phyloP scores from a whole-genome alignment of 2,797 vertebrate genomes.

The Mergus octosetaceus region DNA sequence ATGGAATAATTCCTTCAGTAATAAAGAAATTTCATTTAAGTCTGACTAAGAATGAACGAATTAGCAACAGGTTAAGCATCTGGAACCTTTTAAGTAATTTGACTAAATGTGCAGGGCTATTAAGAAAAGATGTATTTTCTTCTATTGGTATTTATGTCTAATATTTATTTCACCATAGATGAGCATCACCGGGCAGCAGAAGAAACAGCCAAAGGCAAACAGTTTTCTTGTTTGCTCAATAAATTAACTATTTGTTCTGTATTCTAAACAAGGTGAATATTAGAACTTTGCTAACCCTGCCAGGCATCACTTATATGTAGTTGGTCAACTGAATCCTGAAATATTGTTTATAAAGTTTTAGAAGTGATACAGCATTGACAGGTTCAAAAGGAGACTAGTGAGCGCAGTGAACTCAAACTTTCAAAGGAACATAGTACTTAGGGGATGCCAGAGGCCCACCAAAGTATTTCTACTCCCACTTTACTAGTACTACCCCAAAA shows the following conservation, averaged over 20 bases:
- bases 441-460: background rate
- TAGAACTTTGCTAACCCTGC: background rate
- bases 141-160: constrained; percentile 24
- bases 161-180: constrained; percentile 18
- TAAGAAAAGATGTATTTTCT: constrained; percentile 54
- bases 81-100: constrained; percentile 59
- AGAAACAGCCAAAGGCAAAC: constrained; percentile 13
- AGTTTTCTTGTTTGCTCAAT: constrained; percentile 37
- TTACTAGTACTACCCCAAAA: background rate
- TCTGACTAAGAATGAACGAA: constrained; percentile 43
- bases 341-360: background rate
- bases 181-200: constrained; percentile 19
- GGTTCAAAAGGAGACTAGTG: background rate
- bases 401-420: background rate
- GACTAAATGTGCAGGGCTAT: constrained; percentile 38
- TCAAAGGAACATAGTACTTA: background rate
- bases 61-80: constrained; percentile 63
- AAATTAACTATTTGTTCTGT: constrained; percentile 5
- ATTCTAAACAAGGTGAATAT: constrained; percentile 3
- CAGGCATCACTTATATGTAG: background rate
- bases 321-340: background rate
- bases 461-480: background rate
- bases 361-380: background rate
- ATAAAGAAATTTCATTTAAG: constrained; percentile 29
- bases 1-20: background rate